Conservation (phyloP, 2,888 invertebrate genomes). For the Ganaspis brasiliensis region DNA sequence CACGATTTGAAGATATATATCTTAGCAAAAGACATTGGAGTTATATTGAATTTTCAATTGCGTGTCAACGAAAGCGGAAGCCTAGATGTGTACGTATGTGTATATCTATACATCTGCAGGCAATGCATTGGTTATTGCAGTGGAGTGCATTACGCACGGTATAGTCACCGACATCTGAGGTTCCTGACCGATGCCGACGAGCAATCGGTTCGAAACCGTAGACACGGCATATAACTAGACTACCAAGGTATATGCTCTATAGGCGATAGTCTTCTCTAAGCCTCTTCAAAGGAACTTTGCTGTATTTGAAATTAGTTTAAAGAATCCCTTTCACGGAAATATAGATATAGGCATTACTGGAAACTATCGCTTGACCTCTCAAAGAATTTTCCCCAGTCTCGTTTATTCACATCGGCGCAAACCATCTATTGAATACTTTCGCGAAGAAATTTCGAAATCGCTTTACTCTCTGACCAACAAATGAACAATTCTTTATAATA, state of each 20-base stretch:
- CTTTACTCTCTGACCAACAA: not conserved
- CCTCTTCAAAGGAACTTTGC: constrained; percentile 57
- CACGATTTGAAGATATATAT: not conserved
- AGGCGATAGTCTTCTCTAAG: constrained; percentile 52
- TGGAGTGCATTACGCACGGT: constrained; percentile 53
- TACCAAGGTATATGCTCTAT: constrained; percentile 52
- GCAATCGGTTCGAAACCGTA: constrained; percentile 58
- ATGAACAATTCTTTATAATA: not conserved
- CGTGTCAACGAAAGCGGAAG: constrained; percentile 58
- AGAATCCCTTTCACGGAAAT: constrained; percentile 48
- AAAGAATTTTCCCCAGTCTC: constrained; percentile 20
- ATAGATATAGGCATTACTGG: constrained; percentile 34
- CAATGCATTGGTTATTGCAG: constrained; percentile 43
- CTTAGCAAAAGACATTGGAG: constrained; percentile 11
- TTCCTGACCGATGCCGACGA: constrained; percentile 61
- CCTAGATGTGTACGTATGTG: constrained; percentile 52
- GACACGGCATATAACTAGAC: constrained; percentile 57
- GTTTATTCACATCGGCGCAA: not conserved
- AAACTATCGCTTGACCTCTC: constrained; percentile 39
- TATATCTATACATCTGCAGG: constrained; percentile 51
- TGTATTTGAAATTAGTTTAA: constrained; percentile 50
- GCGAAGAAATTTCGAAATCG: constrained; percentile 15
- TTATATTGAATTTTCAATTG: constrained; percentile 59
- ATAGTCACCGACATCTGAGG: constrained; percentile 56
- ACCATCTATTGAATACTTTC: constrained; percentile 6